phyloP scores from a whole-genome alignment of 2,113 vertebrate species.

The Pongo pygmaeus region DNA sequence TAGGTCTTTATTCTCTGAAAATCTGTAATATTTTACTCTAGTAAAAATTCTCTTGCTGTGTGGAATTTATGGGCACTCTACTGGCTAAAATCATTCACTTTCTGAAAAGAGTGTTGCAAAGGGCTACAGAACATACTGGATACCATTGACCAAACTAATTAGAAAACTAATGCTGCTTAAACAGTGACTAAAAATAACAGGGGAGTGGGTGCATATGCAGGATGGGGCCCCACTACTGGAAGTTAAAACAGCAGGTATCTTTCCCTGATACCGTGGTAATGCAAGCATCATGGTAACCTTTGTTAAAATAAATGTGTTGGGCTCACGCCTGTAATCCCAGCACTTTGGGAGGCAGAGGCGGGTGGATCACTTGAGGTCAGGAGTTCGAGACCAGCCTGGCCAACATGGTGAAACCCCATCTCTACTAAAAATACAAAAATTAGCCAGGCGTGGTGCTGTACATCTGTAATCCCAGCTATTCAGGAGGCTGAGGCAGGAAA shows the following conservation, averaged over 20 bases:
- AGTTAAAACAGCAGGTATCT: background rate
- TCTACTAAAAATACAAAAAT: too few species aligned
- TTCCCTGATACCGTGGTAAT: background rate
- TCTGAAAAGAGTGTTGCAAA: background rate
- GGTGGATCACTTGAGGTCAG: too few species aligned
- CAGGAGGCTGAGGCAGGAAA: too few species aligned
- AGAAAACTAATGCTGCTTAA: background rate
- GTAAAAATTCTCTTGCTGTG: background rate
- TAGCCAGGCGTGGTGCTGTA: too few species aligned
- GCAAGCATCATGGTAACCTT: background rate
- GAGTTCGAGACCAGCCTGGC: too few species aligned
- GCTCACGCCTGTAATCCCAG: too few species aligned
- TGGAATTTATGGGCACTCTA: background rate
- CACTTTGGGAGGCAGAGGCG: too few species aligned
- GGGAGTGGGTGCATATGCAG: rapidly evolving
- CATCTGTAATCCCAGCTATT: too few species aligned
- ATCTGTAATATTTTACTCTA: background rate
- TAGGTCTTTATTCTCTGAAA: background rate
- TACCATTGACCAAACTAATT: background rate
- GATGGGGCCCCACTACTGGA: rapidly evolving
- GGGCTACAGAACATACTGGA: background rate
- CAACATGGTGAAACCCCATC: too few species aligned
- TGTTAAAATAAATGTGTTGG: too few species aligned
- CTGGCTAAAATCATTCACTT: background rate
- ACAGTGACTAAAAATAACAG: background rate